A percentile compares a stretch with the other conserved stretches of the same genome.
phyloP scores from a whole-genome alignment of 2,888 invertebrate genomes.

The Cryptosula pallasiana region DNA sequence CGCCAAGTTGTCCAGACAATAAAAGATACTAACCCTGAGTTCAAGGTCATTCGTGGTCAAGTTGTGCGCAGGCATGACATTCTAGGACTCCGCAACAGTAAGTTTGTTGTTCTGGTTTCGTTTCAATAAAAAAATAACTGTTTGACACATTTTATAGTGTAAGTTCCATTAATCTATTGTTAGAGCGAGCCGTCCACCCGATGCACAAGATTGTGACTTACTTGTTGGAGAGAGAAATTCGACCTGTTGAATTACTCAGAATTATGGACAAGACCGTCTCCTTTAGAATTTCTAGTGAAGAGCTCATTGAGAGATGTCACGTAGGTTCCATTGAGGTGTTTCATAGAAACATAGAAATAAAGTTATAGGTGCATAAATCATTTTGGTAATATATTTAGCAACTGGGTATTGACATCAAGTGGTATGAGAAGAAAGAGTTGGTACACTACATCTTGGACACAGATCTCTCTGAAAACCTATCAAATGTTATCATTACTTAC shows the following conservation, averaged over 20 bases:
- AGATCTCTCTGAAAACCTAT: not conserved
- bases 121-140: too few relatives aligned
- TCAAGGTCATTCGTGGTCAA: slow-evolving; percentile 36
- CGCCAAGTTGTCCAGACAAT: slow-evolving; percentile 36
- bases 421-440: slow-evolving; percentile 2
- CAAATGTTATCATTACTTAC: not conserved
- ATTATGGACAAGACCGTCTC: slow-evolving; percentile 36
- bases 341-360: too few relatives aligned
- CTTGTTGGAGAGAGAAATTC: slow-evolving; percentile 34
- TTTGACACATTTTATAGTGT: too few relatives aligned
- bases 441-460: not conserved
- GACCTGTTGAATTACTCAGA: slow-evolving; percentile 39
- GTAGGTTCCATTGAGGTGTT: too few relatives aligned
- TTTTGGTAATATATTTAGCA: too few relatives aligned
- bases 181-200: slow-evolving; percentile 34
- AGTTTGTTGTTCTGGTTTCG: too few relatives aligned
- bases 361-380: too few relatives aligned
- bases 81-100: slow-evolving; percentile 36
- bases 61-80: slow-evolving; percentile 37
- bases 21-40: slow-evolving; percentile 31
- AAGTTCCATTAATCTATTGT: too few relatives aligned
- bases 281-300: slow-evolving; percentile 32
- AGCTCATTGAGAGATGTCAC: slow-evolving; percentile 36
- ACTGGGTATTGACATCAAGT: slow-evolving; percentile 4
- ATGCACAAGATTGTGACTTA: slow-evolving; percentile 39